Conservation (phyloP, 2,113 vertebrate species). For the Thamnaconus septentrionalis region DNA sequence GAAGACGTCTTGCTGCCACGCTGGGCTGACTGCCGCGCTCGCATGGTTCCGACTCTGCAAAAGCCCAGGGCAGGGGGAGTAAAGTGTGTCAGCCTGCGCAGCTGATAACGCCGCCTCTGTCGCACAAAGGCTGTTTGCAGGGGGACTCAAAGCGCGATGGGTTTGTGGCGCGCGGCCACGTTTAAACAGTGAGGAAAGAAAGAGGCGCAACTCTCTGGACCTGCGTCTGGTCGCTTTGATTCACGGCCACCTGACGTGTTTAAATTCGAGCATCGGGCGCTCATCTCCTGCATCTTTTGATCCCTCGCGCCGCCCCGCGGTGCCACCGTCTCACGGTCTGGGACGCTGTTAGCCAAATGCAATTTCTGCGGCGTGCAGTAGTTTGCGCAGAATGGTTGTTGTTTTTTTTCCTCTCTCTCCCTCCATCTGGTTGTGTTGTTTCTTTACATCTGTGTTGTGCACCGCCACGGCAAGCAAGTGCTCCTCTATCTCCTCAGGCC, state of each 20-base stretch:
- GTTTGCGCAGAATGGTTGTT: conserved; percentile 29
- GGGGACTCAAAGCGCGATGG: conserved; percentile 49
- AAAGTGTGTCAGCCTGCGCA: conserved; percentile 72
- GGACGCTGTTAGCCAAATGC: conserved; percentile 31
- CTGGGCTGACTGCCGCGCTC: conserved; percentile 52
- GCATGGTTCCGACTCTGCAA: conserved; percentile 51
- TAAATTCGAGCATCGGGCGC: too few relatives aligned
- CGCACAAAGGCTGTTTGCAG: conserved; percentile 69
- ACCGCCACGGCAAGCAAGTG: conserved; percentile 43
- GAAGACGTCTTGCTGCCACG: conserved; percentile 59
- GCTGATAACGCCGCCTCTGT: conserved; percentile 74
- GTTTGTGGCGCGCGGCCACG: conserved; percentile 53
- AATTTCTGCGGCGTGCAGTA: conserved; percentile 16
- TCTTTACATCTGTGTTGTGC: conserved; percentile 40
- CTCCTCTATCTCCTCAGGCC: conserved; percentile 50
- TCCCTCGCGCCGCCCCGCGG: too few relatives aligned
- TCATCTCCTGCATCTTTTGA: too few relatives aligned
- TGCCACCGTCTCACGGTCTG: too few relatives aligned
- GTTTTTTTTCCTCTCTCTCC: conserved; percentile 39
- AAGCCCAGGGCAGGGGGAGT: conserved; percentile 51
- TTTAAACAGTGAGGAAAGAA: conserved; percentile 49
- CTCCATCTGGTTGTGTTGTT: conserved; percentile 33
- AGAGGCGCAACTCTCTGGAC: not conserved
- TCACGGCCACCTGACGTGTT: too few relatives aligned
- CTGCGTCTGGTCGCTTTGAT: too few relatives aligned